A percentile compares a stretch with the other conserved stretches of the same genome.
These are phyloP conservation scores for Coturnix japonica DNA, from an alignment of 2,113 vertebrate species.

Conservation along the genomic window DNA sequence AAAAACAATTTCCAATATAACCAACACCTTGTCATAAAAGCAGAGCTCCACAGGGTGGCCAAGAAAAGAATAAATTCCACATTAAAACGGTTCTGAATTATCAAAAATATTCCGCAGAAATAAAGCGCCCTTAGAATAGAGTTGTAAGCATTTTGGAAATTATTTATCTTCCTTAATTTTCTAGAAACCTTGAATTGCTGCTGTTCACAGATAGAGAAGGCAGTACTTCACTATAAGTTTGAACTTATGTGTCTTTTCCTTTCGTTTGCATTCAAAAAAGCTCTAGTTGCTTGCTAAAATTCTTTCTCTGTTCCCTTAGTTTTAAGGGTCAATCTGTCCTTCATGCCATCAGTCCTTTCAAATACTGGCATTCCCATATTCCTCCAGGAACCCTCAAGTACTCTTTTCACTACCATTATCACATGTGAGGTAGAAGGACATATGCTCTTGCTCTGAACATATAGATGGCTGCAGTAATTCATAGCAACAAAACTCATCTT, in stretches of 20 bases:
- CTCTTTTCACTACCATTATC: fast-evolving
- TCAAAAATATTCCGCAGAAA: not conserved
- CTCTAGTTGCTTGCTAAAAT: not conserved
- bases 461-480: not conserved
- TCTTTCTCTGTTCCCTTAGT: not conserved
- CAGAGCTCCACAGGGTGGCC: not conserved
- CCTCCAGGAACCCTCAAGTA: not conserved
- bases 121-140: not conserved
- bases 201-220: not conserved
- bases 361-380: not conserved
- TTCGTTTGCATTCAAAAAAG: not conserved
- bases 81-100: not conserved
- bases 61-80: not conserved
- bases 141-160: not conserved
- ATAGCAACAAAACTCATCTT: not conserved
- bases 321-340: not conserved
- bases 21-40: slow-evolving; percentile 9
- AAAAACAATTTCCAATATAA: not conserved
- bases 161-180: not conserved
- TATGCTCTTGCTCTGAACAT: not conserved
- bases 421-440: not conserved
- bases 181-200: not conserved
- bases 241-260: not conserved
- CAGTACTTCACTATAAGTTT: not conserved
- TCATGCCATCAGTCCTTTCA: not conserved